Base-by-base conservation (phyloP, 2,113 vertebrate species). In the Sinocyclocheilus rhinocerous region DNA sequence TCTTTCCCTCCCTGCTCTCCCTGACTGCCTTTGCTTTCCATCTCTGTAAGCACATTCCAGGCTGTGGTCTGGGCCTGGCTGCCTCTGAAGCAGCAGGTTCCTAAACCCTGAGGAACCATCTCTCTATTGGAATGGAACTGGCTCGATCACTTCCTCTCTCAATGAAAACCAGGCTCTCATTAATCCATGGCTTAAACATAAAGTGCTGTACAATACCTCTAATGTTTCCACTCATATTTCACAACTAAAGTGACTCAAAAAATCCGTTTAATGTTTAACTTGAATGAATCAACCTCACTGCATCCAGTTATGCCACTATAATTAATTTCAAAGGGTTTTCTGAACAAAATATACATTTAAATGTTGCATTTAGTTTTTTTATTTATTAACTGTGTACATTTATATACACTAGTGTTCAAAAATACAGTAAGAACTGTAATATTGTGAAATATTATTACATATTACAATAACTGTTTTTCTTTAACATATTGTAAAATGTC, bases 31-130 rank as follows among this genome's bases (percentile, higher is more conserved):
- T 87, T 65, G 72, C 90, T 92, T 94, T 93, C 93, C 92, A 92
- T 87, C 89, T 78, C 65, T 91, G 90, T 92, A 94, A 94, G 93
- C 92, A 93, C 92, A 94, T 95, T 95, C 93, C 90, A 91, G 79
- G 59, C 82, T 90, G 86, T 87, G 89, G 90, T 92, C 88, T 83
- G 90, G 73, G 86, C 85, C 69, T 77, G 77, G 83, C 89, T 91
- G 89, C 89, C 81, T 89, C 88, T 89, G 91, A 79, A 90, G 88
- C 83, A 92, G 67, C 89, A 90, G 88, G 90, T 86, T 89, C 76
- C 65, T 57, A 87, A 80, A 83, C 63, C 65, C 36, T 3, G 70
- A 81, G 45, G 24, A 72, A 45, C 72, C 55, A 73, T 81, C 67
- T 76, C 65, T 55, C 55, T 67, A 22, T 36, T 39, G 29, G 67